Conservation (phyloP, 2,113 vertebrate genomes). For the Regulus satrapa region DNA sequence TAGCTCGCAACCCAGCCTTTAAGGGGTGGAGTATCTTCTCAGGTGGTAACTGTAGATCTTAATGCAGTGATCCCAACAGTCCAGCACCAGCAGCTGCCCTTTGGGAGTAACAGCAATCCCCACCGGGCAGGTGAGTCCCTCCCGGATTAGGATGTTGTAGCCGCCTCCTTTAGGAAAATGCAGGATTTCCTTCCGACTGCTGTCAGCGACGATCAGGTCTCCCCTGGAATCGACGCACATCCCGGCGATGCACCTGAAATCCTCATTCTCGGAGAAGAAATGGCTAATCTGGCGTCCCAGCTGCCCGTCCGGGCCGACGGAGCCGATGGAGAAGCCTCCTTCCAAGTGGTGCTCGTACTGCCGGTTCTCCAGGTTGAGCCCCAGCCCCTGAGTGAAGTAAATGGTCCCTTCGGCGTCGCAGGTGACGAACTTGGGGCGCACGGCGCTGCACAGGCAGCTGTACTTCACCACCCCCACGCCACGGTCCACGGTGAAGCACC, state of each 20-base stretch:
- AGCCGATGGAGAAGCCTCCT: conserved; percentile 94
- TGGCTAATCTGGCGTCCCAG: conserved; percentile 94
- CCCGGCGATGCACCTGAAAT: conserved; percentile 97
- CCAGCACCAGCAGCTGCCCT: conserved; percentile 93
- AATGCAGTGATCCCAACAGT: conserved; percentile 98
- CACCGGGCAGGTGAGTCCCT: conserved; percentile 90
- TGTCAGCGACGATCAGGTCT: conserved; percentile 93
- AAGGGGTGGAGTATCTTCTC: conserved; percentile 82
- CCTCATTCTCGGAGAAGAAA: conserved; percentile 93
- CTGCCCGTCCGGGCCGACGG: conserved; percentile 87
- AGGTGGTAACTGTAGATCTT: conserved; percentile 94
- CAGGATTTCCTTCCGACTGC: conserved; percentile 91
- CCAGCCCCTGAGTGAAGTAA: conserved; percentile 95
- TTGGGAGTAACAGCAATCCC: conserved; percentile 93
- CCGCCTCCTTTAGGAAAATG: conserved; percentile 96
- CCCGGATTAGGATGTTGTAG: conserved; percentile 88
- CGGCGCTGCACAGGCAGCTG: conserved; percentile 89
- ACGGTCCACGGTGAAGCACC: conserved; percentile 93
- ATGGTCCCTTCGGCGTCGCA: conserved; percentile 90
- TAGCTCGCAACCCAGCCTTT: background rate
- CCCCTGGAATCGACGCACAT: conserved; percentile 95
- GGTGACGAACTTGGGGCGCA: conserved; percentile 95
- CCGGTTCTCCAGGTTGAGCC: conserved; percentile 91
- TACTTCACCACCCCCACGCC: conserved; percentile 90
- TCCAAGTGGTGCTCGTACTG: conserved; percentile 94